Evolutionary conservation across 2,797 vertebrate species (phyloP).

Genomic region (Steatocranus sp.): DNA sequence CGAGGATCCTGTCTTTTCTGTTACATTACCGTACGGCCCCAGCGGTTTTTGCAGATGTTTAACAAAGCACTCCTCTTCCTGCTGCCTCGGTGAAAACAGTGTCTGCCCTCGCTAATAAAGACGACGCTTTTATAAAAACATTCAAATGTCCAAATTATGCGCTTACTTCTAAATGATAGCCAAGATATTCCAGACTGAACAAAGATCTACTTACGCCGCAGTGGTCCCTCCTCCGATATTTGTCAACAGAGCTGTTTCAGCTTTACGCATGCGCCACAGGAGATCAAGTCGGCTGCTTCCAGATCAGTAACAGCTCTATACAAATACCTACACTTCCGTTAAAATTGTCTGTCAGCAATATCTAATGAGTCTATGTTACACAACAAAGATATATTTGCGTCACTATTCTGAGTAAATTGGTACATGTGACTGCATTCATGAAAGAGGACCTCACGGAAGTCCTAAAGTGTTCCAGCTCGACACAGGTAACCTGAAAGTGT

Average conservation of each 20-base stretch:
- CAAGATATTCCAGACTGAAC: conserved; percentile 5
- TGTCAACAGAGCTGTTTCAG: conserved; percentile 51
- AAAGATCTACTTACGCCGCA: conserved; percentile 66
- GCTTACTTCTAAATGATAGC: background rate
- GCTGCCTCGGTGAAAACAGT: background rate
- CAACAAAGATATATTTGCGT: background rate
- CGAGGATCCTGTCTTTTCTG: background rate
- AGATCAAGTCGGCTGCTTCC: background rate
- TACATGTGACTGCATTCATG: background rate
- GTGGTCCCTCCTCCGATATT: conserved; percentile 62
- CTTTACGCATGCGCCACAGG: conserved; percentile 46
- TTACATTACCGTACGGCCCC: conserved; percentile 25
- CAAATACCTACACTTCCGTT: background rate
- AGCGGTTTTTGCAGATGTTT: conserved; percentile 62
- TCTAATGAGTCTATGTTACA: background rate
- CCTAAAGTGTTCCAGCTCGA: background rate
- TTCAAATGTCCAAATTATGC: accelerated
- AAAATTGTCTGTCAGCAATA: background rate
- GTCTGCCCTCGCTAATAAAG: accelerated
- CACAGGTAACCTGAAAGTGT: background rate
- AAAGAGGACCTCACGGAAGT: background rate
- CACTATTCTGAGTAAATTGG: background rate
- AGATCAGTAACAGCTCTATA: background rate
- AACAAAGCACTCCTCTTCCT: background rate
- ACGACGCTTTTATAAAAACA: accelerated